Conservation (phyloP, 2,113 vertebrate genomes). For the Fulica atra region DNA sequence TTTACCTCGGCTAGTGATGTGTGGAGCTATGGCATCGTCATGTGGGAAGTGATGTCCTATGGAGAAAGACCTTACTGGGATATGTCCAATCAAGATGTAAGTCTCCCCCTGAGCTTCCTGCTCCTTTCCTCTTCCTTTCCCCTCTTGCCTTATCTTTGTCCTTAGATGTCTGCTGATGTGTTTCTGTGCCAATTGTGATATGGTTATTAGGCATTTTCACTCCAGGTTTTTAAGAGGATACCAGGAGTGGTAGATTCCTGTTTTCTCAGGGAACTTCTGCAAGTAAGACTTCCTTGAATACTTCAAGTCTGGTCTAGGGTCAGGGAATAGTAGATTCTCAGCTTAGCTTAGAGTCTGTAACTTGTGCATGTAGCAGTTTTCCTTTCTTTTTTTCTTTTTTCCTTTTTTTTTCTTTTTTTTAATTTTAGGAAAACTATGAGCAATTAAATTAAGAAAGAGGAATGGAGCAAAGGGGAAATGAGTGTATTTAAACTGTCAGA, state of each 20-base stretch:
- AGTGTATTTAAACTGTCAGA: not conserved
- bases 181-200: not conserved
- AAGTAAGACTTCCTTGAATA: not conserved
- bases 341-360: not conserved
- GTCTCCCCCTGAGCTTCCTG: conserved; percentile 31
- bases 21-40: conserved; percentile 97
- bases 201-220: not conserved
- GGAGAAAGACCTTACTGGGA: conserved; percentile 98
- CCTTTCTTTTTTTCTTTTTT: not conserved
- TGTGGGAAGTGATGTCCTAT: conserved; percentile 99
- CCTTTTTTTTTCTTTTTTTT: not conserved
- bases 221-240: not conserved
- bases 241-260: not conserved
- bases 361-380: not conserved
- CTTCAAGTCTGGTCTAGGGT: not conserved
- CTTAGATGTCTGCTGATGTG: not conserved
- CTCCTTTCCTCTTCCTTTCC: not conserved
- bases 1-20: conserved; percentile 96
- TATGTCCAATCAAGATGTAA: conserved; percentile 98
- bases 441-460: not conserved
- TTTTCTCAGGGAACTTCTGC: not conserved
- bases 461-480: not conserved
- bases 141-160: rapidly evolving
- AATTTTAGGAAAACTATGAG: not conserved
- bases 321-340: not conserved